A percentile compares a stretch with the other conserved stretches of the same genome.
Evolutionary conservation across 2,797 vertebrate genomes (phyloP).

Genomic region (Capromys pilorides): DNA sequence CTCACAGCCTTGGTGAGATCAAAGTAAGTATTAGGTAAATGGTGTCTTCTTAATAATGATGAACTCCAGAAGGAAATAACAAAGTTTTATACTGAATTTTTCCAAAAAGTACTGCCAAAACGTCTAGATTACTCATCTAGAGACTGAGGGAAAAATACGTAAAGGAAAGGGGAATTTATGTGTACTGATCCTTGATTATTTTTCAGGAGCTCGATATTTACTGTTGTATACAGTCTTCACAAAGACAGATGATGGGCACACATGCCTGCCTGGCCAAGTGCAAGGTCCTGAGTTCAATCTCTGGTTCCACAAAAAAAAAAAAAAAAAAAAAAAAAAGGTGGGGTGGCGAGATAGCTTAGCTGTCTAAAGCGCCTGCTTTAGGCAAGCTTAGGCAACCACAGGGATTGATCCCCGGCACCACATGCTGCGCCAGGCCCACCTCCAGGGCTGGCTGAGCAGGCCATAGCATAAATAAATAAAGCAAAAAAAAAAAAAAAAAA

Average conservation of each 20-base stretch:
- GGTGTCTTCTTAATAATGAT: conserved; percentile 52
- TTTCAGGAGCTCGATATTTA: not conserved
- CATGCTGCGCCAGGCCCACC: too few relatives aligned
- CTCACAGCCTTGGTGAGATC: not conserved
- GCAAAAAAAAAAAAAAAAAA: too few relatives aligned
- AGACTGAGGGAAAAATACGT: not conserved
- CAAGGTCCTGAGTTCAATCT: too few relatives aligned
- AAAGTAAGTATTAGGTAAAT: conserved; percentile 64
- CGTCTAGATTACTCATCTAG: conserved; percentile 37
- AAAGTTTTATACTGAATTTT: not conserved
- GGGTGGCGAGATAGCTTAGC: too few relatives aligned
- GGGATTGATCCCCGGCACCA: too few relatives aligned
- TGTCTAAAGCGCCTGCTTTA: too few relatives aligned
- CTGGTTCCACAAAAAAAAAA: too few relatives aligned
- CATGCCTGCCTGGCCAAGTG: too few relatives aligned
- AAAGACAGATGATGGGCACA: not conserved
- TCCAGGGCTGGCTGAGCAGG: too few relatives aligned
- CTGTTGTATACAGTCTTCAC: not conserved
- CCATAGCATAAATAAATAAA: too few relatives aligned
- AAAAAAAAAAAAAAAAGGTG: too few relatives aligned
- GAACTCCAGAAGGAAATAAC: not conserved
- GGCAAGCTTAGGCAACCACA: too few relatives aligned
- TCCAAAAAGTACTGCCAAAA: conserved; percentile 34
- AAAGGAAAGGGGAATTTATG: not conserved
- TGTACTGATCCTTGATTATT: not conserved